Conservation (phyloP, 2,797 vertebrate species). For the Balearica regulorum region DNA sequence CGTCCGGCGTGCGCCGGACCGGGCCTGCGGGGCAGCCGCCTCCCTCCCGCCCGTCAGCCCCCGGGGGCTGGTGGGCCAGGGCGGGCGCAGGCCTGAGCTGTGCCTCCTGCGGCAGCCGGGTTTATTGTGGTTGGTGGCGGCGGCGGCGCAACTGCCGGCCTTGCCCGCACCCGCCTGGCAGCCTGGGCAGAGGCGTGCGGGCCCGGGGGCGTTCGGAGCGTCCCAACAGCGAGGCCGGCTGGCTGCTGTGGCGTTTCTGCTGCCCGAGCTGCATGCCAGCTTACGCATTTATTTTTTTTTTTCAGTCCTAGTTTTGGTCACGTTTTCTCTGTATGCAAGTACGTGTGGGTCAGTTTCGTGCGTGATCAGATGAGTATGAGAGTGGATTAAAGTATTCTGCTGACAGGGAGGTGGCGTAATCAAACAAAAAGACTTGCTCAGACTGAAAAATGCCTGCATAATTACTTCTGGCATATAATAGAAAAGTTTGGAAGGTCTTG, state of each 20-base stretch:
- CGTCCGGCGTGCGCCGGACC: too few species aligned
- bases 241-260: background rate
- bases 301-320: rapidly evolving
- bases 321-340: too few species aligned
- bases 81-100: too few species aligned
- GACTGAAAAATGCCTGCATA: rapidly evolving
- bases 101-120: background rate
- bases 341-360: rapidly evolving
- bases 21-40: background rate
- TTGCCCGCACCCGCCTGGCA: too few species aligned
- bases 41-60: too few species aligned
- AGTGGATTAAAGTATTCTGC: too few species aligned
- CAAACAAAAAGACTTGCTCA: background rate
- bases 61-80: background rate
- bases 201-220: too few species aligned
- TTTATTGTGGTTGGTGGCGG: rapidly evolving
- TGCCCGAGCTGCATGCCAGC: background rate
- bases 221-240: too few species aligned
- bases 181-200: background rate
- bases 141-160: background rate
- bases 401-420: too few species aligned
- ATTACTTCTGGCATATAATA: background rate
- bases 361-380: rapidly evolving
- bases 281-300: rapidly evolving
- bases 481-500: background rate